Evolutionary conservation across 1,140 invertebrate genomes (phyloP).

Genomic region (Papilio dardanus): DNA sequence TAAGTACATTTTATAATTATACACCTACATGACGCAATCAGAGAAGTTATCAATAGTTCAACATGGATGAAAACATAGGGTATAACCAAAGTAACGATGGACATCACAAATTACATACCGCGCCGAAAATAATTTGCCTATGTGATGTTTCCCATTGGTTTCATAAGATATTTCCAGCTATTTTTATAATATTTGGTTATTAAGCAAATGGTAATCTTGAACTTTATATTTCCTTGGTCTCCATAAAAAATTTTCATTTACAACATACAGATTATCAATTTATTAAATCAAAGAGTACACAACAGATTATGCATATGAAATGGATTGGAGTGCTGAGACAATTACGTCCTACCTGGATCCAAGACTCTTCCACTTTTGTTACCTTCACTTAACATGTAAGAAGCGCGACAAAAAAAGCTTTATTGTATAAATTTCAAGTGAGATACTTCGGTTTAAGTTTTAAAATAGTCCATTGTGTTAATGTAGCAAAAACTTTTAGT

Average conservation of each 20-base stretch:
- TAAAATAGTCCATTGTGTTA: neutral
- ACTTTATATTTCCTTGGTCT: slow-evolving; percentile 44
- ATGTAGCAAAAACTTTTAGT: too few relatives aligned
- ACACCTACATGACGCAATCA: slow-evolving; percentile 81
- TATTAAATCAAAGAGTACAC: neutral
- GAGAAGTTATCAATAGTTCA: slow-evolving; percentile 73
- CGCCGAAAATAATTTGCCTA: neutral
- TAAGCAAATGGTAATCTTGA: slow-evolving; percentile 59
- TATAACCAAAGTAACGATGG: slow-evolving; percentile 61
- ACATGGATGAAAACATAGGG: slow-evolving; percentile 69
- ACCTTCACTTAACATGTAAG: too few relatives aligned
- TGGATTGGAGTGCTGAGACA: neutral
- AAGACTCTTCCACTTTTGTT: neutral
- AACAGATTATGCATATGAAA: neutral
- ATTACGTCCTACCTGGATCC: too few relatives aligned
- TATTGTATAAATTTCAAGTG: neutral
- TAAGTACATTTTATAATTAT: slow-evolving; percentile 58
- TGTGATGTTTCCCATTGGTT: slow-evolving; percentile 25
- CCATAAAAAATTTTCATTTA: slow-evolving; percentile 46
- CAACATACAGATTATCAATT: slow-evolving; percentile 31
- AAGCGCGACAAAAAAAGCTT: neutral
- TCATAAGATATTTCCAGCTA: slow-evolving; percentile 25
- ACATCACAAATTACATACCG: slow-evolving; percentile 33
- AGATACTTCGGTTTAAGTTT: neutral
- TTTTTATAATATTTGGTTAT: slow-evolving; percentile 59